phyloP scores from a whole-genome alignment of 2,888 invertebrate species.

The Eurytoma californica region DNA sequence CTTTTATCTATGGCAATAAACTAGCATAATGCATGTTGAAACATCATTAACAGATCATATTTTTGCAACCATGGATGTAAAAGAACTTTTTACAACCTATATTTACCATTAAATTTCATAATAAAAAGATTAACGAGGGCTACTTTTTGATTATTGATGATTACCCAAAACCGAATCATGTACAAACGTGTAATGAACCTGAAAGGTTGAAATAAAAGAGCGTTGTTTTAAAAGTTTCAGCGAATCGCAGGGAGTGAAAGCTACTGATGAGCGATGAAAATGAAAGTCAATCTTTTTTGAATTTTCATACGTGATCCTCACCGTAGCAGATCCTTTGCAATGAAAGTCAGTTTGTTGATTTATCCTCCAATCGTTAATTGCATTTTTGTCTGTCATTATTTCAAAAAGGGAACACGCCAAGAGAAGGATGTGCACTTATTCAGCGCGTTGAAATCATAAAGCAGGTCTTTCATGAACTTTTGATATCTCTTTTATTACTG shows the following conservation, averaged over 20 bases:
- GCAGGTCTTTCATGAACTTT: conserved; percentile 23
- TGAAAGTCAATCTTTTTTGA: conserved; percentile 25
- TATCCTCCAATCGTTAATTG: conserved; percentile 46
- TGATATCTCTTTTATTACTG: conserved; percentile 9
- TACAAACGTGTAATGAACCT: too few species aligned
- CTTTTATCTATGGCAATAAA: too few species aligned
- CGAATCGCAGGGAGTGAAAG: conserved; percentile 31
- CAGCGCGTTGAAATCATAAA: conserved; percentile 10
- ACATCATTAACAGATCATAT: too few species aligned
- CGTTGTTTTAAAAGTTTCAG: too few species aligned
- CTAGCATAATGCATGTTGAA: too few species aligned
- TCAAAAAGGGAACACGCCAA: background rate
- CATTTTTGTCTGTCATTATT: conserved; percentile 39
- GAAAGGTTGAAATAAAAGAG: too few species aligned
- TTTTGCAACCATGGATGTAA: too few species aligned
- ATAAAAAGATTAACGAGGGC: too few species aligned
- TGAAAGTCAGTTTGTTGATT: conserved; percentile 49
- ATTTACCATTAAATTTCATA: too few species aligned
- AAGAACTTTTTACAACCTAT: too few species aligned
- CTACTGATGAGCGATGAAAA: conserved; percentile 44
- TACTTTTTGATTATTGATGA: too few species aligned
- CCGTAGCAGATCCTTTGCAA: conserved; percentile 11
- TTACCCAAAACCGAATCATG: too few species aligned
- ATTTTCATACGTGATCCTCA: background rate
- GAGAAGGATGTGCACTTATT: background rate